Evolutionary conservation across 1,140 invertebrate genomes (phyloP), one percentile per base, ranked within the genome.

Genomic region (Cardiocondyla obscurior): DNA sequence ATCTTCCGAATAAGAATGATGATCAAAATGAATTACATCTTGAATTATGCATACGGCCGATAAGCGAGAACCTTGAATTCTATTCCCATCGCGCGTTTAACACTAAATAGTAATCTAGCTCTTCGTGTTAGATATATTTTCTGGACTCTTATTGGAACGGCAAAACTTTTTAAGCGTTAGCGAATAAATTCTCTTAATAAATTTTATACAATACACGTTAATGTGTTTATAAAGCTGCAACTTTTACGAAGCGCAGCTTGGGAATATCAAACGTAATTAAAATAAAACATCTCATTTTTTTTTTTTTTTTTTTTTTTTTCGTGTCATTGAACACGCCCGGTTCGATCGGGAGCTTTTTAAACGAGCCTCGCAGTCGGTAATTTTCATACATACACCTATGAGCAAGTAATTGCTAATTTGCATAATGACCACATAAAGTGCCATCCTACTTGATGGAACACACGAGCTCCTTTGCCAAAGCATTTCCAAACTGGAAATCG

Each of bases 341-440:
- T 5, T 49, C 19, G 84, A 85, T 53, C 46, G 16, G 10, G 30
- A 51, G 12, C 10, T 16, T 53, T 22, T 55, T 46, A 39, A 44
- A 70, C 39, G 22, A 51, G 36, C 14, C 39, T 33, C 46, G 44
- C 33, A 70, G 49, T 79, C 76, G 46, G 76, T 44, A 83, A 82
- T 87, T 62, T 84, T 85, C 77, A 22, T 30, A n/a, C 58, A 25
- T 83, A 70, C 33, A 19, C 14, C 14, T 74, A 44, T 57, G 82
- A 77, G 82, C 82, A 42, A 81, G 84, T 88, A 90, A 91, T 91
- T 90, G 89, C 73, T 70, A 79, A 90, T 91, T 90, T 90, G 79
- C 87, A 90, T 90, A 90, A 91, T 88, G 89, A 88, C 82, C 74
- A 65, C 81, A 81, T 76, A 36, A 86, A 86, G 64, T 85, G 74